These are phyloP conservation scores for Boloria euphrosyne DNA, from an alignment of 2,888 invertebrate species.

Conservation along the genomic window DNA sequence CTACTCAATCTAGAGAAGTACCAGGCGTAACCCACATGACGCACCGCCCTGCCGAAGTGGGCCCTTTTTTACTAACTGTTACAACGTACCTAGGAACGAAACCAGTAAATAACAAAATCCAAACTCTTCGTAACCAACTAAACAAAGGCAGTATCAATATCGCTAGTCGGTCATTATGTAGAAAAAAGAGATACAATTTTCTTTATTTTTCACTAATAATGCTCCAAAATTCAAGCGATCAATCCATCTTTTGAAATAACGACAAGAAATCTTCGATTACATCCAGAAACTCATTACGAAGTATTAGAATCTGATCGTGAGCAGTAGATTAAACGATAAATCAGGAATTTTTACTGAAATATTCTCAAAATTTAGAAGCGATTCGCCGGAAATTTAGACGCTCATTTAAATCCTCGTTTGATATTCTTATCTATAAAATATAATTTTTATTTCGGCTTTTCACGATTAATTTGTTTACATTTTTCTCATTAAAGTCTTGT, in stretches of 20 bases:
- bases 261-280: slow-evolving; percentile 25
- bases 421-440: slow-evolving; percentile 13
- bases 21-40: too few species aligned
- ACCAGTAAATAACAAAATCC: background rate
- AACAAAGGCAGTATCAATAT: background rate
- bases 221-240: slow-evolving; percentile 8
- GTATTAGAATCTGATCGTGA: slow-evolving; percentile 30
- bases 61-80: too few species aligned
- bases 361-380: slow-evolving; percentile 6
- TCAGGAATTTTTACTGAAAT: slow-evolving; percentile 22
- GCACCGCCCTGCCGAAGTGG: too few species aligned
- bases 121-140: background rate
- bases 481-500: too few species aligned
- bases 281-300: slow-evolving; percentile 30
- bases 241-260: slow-evolving; percentile 24
- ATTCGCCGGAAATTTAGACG: slow-evolving; percentile 8
- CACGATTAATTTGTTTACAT: background rate
- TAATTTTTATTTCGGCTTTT: background rate
- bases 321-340: slow-evolving; percentile 26
- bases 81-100: too few species aligned
- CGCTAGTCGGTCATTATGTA: background rate
- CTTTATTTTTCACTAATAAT: slow-evolving; percentile 4
- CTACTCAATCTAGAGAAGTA: too few species aligned
- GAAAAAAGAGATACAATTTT: slow-evolving; percentile 3
- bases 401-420: slow-evolving; percentile 8